Conservation (phyloP, 2,888 invertebrate species). For the Chydorus sphaericus region DNA sequence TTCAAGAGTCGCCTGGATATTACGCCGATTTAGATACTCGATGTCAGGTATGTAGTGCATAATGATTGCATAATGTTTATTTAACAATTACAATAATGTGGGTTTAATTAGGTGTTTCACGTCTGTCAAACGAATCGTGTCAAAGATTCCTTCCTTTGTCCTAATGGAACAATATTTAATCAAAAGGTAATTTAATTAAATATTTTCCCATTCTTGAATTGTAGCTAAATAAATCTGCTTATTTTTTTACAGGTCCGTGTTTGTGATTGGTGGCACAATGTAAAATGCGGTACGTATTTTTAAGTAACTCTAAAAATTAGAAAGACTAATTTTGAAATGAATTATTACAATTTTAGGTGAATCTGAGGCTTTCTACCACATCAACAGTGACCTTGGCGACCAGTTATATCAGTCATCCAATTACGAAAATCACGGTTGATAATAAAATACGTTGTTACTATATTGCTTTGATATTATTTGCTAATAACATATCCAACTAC, state of each 20-base stretch:
- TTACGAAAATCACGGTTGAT: too few relatives aligned
- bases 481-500: too few relatives aligned
- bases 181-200: too few relatives aligned
- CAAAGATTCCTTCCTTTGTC: slow-evolving; percentile 14
- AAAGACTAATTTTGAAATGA: not conserved
- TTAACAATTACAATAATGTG: not conserved
- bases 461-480: too few relatives aligned
- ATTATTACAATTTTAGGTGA: not conserved
- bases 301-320: not conserved
- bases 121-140: slow-evolving; percentile 9
- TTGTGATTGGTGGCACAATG: slow-evolving; percentile 3
- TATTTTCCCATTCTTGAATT: too few relatives aligned
- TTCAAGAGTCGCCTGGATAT: not conserved
- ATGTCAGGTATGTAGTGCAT: slow-evolving; percentile 3
- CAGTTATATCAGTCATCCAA: too few relatives aligned
- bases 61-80: not conserved
- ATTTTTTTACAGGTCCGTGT: too few relatives aligned
- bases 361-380: not conserved
- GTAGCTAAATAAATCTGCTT: too few relatives aligned
- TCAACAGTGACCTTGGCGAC: not conserved
- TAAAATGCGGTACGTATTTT: not conserved
- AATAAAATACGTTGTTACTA: too few relatives aligned
- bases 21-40: slow-evolving; percentile 7
- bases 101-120: slow-evolving; percentile 10
- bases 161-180: slow-evolving; percentile 13